phyloP scores from a whole-genome alignment of 2,113 vertebrate species.

The Craseonycteris thonglongyai region DNA sequence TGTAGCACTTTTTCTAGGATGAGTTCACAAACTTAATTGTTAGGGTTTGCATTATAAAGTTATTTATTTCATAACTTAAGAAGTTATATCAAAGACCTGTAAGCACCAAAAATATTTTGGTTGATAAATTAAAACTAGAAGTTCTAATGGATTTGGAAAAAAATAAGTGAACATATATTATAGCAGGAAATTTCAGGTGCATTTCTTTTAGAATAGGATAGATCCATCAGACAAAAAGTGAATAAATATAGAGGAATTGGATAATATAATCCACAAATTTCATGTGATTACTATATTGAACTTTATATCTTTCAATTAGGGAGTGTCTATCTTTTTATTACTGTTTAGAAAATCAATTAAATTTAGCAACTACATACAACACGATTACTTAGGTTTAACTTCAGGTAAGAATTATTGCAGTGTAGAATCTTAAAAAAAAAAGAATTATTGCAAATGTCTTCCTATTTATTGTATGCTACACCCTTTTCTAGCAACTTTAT shows the following conservation, averaged over 20 bases:
- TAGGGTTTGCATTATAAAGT: conserved; percentile 25
- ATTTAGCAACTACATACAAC: not conserved
- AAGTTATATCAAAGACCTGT: not conserved
- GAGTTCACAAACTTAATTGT: too few relatives aligned
- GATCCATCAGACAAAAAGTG: not conserved
- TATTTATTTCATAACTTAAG: not conserved
- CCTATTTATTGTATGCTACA: not conserved
- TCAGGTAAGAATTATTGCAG: too few relatives aligned
- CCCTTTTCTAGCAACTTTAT: not conserved
- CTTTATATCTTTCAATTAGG: not conserved
- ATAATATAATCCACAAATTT: not conserved
- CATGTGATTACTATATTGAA: not conserved
- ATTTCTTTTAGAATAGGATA: not conserved
- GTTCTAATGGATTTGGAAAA: not conserved
- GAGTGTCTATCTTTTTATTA: not conserved
- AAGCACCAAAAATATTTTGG: not conserved
- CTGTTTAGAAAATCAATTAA: not conserved
- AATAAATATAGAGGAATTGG: not conserved
- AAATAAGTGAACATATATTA: not conserved
- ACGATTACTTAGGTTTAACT: not conserved
- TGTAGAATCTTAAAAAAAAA: too few relatives aligned
- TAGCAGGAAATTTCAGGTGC: not conserved
- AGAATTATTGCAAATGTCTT: not conserved
- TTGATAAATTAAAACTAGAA: not conserved
- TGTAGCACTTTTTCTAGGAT: too few relatives aligned